phyloP scores from a whole-genome alignment of 1,140 invertebrate species.

The Mycetomoellerius zeteki region DNA sequence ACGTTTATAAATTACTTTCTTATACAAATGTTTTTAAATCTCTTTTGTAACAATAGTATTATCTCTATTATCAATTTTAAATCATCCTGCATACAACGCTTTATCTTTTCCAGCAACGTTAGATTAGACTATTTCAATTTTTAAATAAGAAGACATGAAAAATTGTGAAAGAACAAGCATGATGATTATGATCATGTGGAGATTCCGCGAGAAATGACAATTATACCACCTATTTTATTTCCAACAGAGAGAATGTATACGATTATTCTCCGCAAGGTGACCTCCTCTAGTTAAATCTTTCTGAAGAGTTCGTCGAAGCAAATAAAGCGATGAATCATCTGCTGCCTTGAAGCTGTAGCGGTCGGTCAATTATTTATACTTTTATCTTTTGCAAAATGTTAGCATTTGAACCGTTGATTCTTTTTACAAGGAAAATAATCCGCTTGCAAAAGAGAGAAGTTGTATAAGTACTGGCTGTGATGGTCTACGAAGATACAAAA shows the following conservation, averaged over 20 bases:
- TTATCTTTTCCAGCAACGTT: slow-evolving; percentile 24
- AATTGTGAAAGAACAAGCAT: slow-evolving; percentile 49
- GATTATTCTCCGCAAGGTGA: slow-evolving; percentile 6
- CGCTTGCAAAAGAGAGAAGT: background rate
- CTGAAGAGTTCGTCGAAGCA: slow-evolving; percentile 49
- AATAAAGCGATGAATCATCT: slow-evolving; percentile 50
- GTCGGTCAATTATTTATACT: slow-evolving; percentile 40
- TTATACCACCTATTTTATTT: slow-evolving; percentile 38
- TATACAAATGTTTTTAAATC: background rate
- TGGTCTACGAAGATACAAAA: slow-evolving; percentile 17
- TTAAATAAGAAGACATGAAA: background rate
- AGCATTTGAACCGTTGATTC: background rate
- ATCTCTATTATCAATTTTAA: background rate
- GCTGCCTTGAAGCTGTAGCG: slow-evolving; percentile 39
- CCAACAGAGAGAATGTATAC: background rate
- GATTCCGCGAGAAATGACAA: slow-evolving; percentile 37
- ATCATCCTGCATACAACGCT: background rate
- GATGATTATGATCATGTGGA: slow-evolving; percentile 23
- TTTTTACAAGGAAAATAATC: slow-evolving; percentile 22
- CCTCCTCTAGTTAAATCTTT: slow-evolving; percentile 3
- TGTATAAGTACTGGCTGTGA: background rate
- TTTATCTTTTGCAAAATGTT: slow-evolving; percentile 22
- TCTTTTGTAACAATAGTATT: background rate
- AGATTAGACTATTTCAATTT: background rate
- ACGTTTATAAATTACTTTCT: background rate